Base-by-base conservation (phyloP, 1,140 invertebrate species). In the Helicoverpa armigera region DNA sequence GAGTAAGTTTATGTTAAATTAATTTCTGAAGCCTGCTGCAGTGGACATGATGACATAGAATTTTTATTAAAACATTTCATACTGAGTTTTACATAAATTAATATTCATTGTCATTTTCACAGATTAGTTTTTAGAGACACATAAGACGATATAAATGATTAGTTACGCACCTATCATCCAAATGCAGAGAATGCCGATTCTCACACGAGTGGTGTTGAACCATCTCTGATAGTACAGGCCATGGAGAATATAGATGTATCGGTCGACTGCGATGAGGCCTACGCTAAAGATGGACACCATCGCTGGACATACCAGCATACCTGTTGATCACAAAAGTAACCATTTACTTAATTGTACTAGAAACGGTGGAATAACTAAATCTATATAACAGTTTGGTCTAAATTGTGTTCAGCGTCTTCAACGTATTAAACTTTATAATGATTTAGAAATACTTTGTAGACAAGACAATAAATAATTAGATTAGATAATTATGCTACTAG, bases 201-300 rank as follows among this genome's bases (percentile, higher is more conserved):
- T 90, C 3, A 96, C 95, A 87, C 95, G 92, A 2, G 87, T 94
- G 0, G 95, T 95, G 82, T 93, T 95, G 43, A 96, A 93, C 95
- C 95, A 96, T 76, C 92, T 91, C 79, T 95, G 92, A 81, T 96
- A 96, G 81, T 96, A 95, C 2, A 96, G 82, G 4, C 96, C 96
- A 80, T 96, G 95, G 3, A 96, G 82, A 43, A 96, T 96, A 82
- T 96, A 96, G 60, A 96, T 91, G 82, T 95, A 96, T 50, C 96
- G 88, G 82, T 96, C 96, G 2, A 96, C 87, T 48, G 95, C 96
- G 73, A 96, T 96, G n/a, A 96, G 84, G 3, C 94, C 95, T 0
- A 96, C 95, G 35, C 95, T 96, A 84, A 96, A 96, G 35, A 96
- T 95, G 2, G 96, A 96, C n/a, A 95, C 95, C 85, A 96, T 89